Evolutionary conservation across 1,140 invertebrate species (phyloP).

Genomic region (Brachionus plicatilis): DNA sequence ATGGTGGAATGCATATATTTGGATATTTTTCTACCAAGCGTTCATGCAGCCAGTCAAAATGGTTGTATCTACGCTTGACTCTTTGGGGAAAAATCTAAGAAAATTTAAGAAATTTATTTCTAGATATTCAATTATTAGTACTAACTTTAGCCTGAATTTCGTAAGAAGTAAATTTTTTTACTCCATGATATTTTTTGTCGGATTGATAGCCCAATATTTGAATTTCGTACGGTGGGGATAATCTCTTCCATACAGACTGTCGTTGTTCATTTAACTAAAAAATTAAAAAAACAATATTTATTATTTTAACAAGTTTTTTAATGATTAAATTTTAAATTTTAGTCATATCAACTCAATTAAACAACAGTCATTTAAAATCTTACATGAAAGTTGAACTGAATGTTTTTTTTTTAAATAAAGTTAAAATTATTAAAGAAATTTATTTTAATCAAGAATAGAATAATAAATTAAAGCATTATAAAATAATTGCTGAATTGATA

Average conservation of each 20-base stretch:
- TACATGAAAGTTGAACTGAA: too few relatives aligned
- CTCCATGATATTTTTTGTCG: constrained; percentile 37
- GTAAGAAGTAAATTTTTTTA: constrained; percentile 40
- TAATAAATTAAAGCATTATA: too few relatives aligned
- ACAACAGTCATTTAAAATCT: too few relatives aligned
- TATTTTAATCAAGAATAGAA: too few relatives aligned
- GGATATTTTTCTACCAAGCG: constrained; percentile 85
- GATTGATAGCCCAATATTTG: constrained; percentile 12
- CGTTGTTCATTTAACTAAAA: constrained; percentile 23
- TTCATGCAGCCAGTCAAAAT: constrained; percentile 97
- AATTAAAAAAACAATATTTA: background rate
- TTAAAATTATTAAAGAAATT: too few relatives aligned
- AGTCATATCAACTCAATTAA: too few relatives aligned
- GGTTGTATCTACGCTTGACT: constrained; percentile 90
- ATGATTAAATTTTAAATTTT: background rate
- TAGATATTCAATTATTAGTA: background rate
- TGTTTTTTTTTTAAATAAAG: too few relatives aligned
- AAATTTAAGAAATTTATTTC: background rate
- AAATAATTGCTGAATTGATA: too few relatives aligned
- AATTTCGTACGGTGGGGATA: constrained; percentile 20
- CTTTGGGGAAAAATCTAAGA: background rate
- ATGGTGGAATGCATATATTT: constrained; percentile 83
- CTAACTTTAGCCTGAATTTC: constrained; percentile 3
- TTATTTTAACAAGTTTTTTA: background rate
- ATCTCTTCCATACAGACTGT: constrained; percentile 20